Percentiles rank a stretch among this genome's conserved stretches.
phyloP scores from a whole-genome alignment of 2,797 vertebrate genomes.

The Notolabrus celidotus region DNA sequence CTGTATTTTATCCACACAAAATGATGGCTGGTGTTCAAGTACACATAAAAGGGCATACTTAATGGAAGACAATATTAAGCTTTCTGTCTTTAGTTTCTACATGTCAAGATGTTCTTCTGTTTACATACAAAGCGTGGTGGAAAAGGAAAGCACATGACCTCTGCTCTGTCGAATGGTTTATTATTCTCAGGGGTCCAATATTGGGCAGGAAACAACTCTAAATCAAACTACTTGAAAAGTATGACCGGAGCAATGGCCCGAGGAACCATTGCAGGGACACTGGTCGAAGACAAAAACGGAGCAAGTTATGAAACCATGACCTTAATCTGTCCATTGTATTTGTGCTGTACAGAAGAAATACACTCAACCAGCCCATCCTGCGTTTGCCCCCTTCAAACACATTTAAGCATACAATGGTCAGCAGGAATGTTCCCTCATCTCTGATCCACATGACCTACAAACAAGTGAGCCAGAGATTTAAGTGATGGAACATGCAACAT shows the following conservation, averaged over 20 bases:
- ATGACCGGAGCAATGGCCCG: neutral
- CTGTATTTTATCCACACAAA: neutral
- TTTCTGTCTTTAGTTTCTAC: neutral
- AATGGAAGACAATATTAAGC: neutral
- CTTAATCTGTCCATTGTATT: slow-evolving; percentile 58
- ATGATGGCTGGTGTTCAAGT: neutral
- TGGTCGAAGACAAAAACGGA: slow-evolving; percentile 7
- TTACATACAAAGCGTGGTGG: neutral
- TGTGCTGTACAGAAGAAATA: slow-evolving; percentile 37
- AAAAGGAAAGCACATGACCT: slow-evolving; percentile 10
- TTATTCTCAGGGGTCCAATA: slow-evolving; percentile 6
- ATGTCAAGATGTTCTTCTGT: neutral
- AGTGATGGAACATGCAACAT: slow-evolving; percentile 36
- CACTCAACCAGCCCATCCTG: neutral
- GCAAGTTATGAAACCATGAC: slow-evolving; percentile 60
- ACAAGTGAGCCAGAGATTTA: slow-evolving; percentile 52
- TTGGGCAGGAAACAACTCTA: neutral
- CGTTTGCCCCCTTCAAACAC: slow-evolving; percentile 20
- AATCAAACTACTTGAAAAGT: slow-evolving; percentile 19
- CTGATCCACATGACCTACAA: slow-evolving; percentile 56
- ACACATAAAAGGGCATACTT: neutral
- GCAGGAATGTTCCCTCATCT: slow-evolving; percentile 58
- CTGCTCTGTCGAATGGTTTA: slow-evolving; percentile 31
- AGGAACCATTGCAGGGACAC: slow-evolving; percentile 7
- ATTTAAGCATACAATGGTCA: slow-evolving; percentile 27